These are phyloP conservation scores for Clarias magur DNA, from an alignment of 2,113 vertebrate genomes.

Conservation along the genomic window DNA sequence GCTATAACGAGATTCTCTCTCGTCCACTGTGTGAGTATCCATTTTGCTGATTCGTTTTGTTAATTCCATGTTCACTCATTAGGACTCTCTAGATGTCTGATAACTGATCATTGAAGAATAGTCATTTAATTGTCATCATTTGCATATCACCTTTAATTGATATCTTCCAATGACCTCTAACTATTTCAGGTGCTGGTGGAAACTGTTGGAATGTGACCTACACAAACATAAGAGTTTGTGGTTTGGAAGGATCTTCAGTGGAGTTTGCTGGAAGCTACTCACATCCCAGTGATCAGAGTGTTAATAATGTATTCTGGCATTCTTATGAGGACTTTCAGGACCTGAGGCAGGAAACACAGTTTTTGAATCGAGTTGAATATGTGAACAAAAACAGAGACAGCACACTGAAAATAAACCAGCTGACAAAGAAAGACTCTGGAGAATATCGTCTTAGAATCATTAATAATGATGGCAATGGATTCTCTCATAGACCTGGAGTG, in stretches of 20 bases:
- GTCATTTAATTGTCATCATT: too few species aligned
- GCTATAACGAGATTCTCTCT: neutral
- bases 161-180: neutral
- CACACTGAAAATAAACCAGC: neutral
- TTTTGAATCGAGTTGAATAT: neutral
- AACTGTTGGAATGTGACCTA: slow-evolving; percentile 7
- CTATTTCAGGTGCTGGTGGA: slow-evolving; percentile 22
- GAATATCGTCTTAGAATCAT: neutral
- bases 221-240: slow-evolving; percentile 12
- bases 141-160: neutral
- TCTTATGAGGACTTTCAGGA: neutral
- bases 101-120: too few species aligned
- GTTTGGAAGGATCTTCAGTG: neutral
- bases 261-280: neutral
- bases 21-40: slow-evolving; percentile 24
- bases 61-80: too few species aligned
- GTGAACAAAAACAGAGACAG: neutral
- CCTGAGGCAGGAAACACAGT: neutral
- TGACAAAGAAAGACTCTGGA: neutral
- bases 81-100: too few species aligned
- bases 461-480: rapidly evolving
- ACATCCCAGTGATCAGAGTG: too few species aligned
- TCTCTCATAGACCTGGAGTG: neutral
- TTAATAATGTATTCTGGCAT: neutral
- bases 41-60: too few species aligned